These are phyloP conservation scores for Acridotheres tristis DNA, from an alignment of 2,797 vertebrate species.

Conservation along the genomic window DNA sequence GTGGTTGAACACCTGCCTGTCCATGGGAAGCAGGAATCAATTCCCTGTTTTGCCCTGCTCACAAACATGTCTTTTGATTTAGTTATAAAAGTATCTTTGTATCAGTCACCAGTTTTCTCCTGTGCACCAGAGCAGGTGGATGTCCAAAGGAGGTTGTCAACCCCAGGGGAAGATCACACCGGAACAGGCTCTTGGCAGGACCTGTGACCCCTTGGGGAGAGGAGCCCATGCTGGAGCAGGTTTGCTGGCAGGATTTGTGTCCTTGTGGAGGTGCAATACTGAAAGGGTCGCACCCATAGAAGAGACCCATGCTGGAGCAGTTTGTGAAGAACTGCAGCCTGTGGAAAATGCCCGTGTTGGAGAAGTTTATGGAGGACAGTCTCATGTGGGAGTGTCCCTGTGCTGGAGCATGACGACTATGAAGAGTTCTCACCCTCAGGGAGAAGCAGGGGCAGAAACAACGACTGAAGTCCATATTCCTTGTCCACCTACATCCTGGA, in stretches of 20 bases:
- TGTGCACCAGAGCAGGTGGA: neutral
- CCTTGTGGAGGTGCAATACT: too few species aligned
- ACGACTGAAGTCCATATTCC: neutral
- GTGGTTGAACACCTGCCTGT: neutral
- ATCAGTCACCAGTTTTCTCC: neutral
- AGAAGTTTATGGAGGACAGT: neutral
- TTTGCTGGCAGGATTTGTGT: neutral
- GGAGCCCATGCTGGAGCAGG: neutral
- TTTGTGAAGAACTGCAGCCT: neutral
- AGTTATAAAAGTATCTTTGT: neutral
- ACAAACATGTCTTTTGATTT: neutral
- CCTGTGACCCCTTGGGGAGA: neutral
- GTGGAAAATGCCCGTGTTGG: accelerated
- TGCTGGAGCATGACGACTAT: neutral
- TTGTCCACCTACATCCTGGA: neutral
- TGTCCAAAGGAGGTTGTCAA: neutral
- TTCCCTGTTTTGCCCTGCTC: neutral
- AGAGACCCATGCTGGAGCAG: neutral
- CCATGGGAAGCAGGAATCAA: neutral
- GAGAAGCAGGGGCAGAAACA: neutral
- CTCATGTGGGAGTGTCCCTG: neutral
- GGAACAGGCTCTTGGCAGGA: neutral
- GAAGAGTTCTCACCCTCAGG: neutral
- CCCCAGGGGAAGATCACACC: neutral
- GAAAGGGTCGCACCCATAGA: neutral